Base-by-base conservation (phyloP, 2,113 vertebrate species). In the Steatornis caripensis region DNA sequence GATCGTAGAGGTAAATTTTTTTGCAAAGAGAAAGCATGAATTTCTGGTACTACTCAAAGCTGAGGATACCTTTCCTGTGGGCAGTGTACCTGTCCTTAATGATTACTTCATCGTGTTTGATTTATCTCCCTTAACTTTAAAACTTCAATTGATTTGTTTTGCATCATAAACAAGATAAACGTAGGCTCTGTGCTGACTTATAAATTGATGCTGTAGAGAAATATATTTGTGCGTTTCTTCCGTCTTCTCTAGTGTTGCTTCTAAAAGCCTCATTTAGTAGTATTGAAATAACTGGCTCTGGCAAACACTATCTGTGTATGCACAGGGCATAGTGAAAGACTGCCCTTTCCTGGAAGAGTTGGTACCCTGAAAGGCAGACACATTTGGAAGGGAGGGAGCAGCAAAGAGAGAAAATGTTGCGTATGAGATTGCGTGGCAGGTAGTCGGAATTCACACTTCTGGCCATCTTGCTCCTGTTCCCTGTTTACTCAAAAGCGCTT, bases 1-100 rank as follows among this genome's bases (percentile, higher is more conserved):
- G 79, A 94, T 99, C 2, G 98, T 99, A 34, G 99, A 99, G 99
- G 99, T 99, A 98, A 97, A 69, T 36, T 17, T 41, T 78, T 90
- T 89, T 90, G 68, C 68, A 55, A 43, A 81, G 54, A n/a, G 45
- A 74, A 48, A 79, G 45, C 24, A 34, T 0, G 3, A 7, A 72
- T 76, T 71, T 64, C 36, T 61, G n/a, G 15, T 68, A 17, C 27
- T 37, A 2, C n/a, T 79, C 34, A 75, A 45, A 82, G 22, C 48
- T 65, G 36, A 83, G 62, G 9, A 4, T n/a, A 8, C 39, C 27
- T 70, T 82, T 83, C 18, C 68, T 68, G 51, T 74, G 66, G 66
- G 19, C 36, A 12, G 5, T 62, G 30, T 84, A 77, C 11, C n/a
- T 61, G 46, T 57, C 51, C 51, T 41, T 45, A 45, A 15, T 82